Evolutionary conservation across 1,140 invertebrate species (phyloP), one percentile per base, ranked within the genome.

Genomic region (Drosophila murphyi): DNA sequence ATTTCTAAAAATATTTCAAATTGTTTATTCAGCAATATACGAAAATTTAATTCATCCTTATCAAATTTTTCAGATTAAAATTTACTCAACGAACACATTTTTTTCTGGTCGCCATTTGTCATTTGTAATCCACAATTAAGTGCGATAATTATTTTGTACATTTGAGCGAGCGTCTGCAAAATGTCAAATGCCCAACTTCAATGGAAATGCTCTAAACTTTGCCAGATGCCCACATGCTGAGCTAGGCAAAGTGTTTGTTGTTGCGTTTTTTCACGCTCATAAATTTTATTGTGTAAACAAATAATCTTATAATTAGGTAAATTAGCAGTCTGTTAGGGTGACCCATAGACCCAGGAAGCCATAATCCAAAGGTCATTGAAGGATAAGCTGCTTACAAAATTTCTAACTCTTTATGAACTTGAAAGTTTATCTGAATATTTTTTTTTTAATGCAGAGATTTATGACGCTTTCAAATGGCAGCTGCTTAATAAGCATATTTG

Each of bases 301-400:
- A 88, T 85, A 89, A 88, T 75, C 77, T 68, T 63, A 81, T 67
- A 88, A 88, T 88, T 88, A 89, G 71, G 37, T 48, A 81, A 88
- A 88, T 88, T 89, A 88, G 77, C 61, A 71, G 61, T 45, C 52
- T 51, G 54, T 70, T 47, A 32, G 50, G 59, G 56, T 67, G 74
- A 35, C 31, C 57, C 32, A 35, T 35, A 35, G 7, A 28, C 56
- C 56, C 29, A 56, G 34, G 4, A 34, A 47, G 37, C 34, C 3
- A n/a, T 7, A 10, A 37, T 34, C 55, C 32, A 20, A 37, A 55
- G 4, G 29, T 28, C 28, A 29, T 29, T 10, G 34, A 29, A 10
- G 56, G 28, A 57, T 74, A 57, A 39, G 32, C n/a, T 31, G 20
- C 3, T 4, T n/a, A 43, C 51, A 29, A 55, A 47, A 63, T 28